Base-by-base conservation (phyloP, 2,113 vertebrate species). In the Tapirus terrestris region DNA sequence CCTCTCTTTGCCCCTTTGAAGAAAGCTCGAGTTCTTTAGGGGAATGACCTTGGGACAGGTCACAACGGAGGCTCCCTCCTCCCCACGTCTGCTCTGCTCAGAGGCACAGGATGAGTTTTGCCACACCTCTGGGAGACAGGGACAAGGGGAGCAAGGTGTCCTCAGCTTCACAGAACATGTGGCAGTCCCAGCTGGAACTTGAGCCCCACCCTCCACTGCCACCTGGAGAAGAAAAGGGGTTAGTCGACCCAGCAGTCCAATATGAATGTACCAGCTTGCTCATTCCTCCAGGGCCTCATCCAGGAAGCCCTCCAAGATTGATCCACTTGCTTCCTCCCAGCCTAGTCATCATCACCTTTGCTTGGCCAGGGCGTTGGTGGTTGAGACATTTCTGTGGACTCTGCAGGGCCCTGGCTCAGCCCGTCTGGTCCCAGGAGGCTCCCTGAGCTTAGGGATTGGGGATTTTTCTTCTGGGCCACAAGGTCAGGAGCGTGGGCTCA, bases 261-360 rank as follows among this genome's bases (percentile, higher is more conserved):
- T 12, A 25, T 10, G 53, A 68, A 13, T 10, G 18, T 39, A 25
- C 56, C 11, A 25, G 43, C 73, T 27, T 21, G 39, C 63, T 92
- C 39, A 31, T 4, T 33, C 84, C 68, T 77, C 45, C 3, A 29
- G 45, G 56, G n/a, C 58, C 73, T 76, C 72, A 1, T 60, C 17
- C 83, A 84, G 89, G 76, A 96, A 91, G 58, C 17, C 80, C 51
- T 92, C 63, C 86, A 65, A 56, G 75, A 83, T 8, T 53, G 70
- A 9, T 13, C 48, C 11, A 10, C 31, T 68, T 11, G 56, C 60
- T 61, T 89, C 60, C 67, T 60, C 11, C 33, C 67, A 51, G 39
- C 5, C 31, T 9, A 27, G 48, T 4, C 14, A 7, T 67, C 12
- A 16, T 67, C 12, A 16, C 4, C 10, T 88, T 12, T 65, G 48